These are phyloP conservation scores for Vidua macroura DNA, from an alignment of 2,113 vertebrate species.

Conservation along the genomic window DNA sequence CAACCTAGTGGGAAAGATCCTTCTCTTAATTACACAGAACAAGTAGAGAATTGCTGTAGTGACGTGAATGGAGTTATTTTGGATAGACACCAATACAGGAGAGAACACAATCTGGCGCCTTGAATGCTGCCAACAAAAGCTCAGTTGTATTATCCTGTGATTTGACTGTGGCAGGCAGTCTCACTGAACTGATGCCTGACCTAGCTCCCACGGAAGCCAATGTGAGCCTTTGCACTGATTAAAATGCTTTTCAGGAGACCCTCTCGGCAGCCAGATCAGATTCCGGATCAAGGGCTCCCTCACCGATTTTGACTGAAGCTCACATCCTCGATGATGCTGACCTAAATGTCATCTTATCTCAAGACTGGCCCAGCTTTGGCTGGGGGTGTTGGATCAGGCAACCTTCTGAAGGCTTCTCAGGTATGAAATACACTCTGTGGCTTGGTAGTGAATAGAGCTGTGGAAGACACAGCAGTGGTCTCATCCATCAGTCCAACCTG, in stretches of 20 bases:
- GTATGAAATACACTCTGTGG: background rate
- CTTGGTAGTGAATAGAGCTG: background rate
- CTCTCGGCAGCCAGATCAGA: accelerated
- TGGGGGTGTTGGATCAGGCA: accelerated
- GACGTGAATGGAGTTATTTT: slow-evolving; percentile 43
- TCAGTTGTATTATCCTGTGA: background rate
- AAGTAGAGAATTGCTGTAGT: slow-evolving; percentile 50
- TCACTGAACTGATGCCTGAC: slow-evolving; percentile 17
- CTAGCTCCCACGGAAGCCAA: background rate
- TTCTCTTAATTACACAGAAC: slow-evolving; percentile 50
- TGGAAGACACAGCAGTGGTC: background rate
- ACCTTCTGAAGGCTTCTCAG: background rate
- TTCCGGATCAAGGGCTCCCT: background rate
- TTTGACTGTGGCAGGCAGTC: background rate
- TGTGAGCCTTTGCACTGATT: background rate
- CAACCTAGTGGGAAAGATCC: slow-evolving; percentile 18
- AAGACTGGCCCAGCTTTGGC: background rate
- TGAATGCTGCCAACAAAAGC: slow-evolving; percentile 53
- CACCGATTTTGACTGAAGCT: background rate
- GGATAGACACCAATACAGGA: slow-evolving; percentile 51
- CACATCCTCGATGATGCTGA: accelerated
- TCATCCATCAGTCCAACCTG: background rate
- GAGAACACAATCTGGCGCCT: slow-evolving; percentile 45
- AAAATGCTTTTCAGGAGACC: slow-evolving; percentile 21
- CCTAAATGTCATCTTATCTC: background rate